phyloP scores from a whole-genome alignment of 2,888 invertebrate species.

The Pyrrhia umbra region DNA sequence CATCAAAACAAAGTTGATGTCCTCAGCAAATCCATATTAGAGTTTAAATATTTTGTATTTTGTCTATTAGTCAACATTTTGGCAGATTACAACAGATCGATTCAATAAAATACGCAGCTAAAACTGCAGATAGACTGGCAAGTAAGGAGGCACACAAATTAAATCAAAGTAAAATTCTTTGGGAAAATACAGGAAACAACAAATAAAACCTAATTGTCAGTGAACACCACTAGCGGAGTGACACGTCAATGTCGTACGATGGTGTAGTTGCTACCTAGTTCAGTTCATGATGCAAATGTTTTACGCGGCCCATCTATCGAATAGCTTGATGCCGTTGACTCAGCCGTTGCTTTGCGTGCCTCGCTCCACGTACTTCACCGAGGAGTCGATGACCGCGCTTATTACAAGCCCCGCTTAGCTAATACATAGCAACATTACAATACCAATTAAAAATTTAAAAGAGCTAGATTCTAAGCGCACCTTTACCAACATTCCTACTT shows the following conservation, averaged over 20 bases:
- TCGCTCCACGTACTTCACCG: constrained; percentile 18
- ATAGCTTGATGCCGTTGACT: constrained; percentile 16
- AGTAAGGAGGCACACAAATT: neutral
- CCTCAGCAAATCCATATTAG: neutral
- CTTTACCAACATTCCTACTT: constrained; percentile 7
- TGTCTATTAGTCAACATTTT: neutral
- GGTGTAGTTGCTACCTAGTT: neutral
- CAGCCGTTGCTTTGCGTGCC: constrained; percentile 16
- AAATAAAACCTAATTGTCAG: no score
- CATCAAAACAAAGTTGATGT: neutral
- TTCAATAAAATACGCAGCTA: neutral
- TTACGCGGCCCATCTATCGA: neutral
- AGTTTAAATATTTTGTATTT: neutral
- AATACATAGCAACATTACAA: constrained; percentile 21
- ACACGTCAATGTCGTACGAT: constrained; percentile 13
- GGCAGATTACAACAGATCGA: neutral
- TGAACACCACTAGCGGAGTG: neutral
- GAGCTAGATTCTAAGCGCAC: neutral
- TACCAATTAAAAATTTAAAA: constrained; percentile 12
- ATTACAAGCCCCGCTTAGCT: constrained; percentile 31
- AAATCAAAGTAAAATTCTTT: neutral
- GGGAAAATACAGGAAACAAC: neutral
- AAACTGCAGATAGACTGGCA: neutral
- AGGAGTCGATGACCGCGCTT: constrained; percentile 58
- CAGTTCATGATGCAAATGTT: neutral